Base-by-base conservation (phyloP, 92 coral and sea anemone species). In the Parazoanthus darwini region DNA sequence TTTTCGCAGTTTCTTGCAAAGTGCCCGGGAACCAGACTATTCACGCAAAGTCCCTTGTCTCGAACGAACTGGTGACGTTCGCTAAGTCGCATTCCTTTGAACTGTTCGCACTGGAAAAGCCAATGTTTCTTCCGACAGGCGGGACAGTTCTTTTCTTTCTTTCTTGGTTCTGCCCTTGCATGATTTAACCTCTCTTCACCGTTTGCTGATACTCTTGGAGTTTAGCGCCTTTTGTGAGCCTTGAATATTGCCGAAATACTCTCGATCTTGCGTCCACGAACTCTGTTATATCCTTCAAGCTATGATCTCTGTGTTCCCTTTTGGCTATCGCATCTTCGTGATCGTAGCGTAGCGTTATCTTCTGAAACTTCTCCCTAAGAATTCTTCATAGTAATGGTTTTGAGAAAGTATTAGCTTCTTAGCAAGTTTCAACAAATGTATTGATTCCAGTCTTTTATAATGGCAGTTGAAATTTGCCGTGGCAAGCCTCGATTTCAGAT, bases 1-100 rank as follows among this genome's bases (percentile, higher is more conserved):
- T 78, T 78, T 78, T 14, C 56, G 39, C 82, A 78, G 88, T 65
- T 39, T 16, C 72, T 89, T 93, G 78, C 91, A 5, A 74, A 81
- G 50, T 93, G 91, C 25, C 96, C 91, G 37, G 91, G 73, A 25
- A 70, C 73, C 38, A 93, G 66, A 77, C 96, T 91, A 42, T 93
- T 93, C 22, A 46, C 42, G 56, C 96, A 93, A 8, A 93, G 89
- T 16, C 63, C 71, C 77, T 93, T 91, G 25, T 74, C 84, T 51
- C 74, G 65, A 9, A 88, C 88, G 2, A 93, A 72, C 82, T 88
- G 66, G 20, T 48, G 75, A 23, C 92, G 88, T 37, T 93, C 92
- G 25, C 43, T 67, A 4, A 93, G 68, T 10, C n/a, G 9, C 77
- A 67, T 4, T 76, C 79, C 89, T 76, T 79, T 86, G 65, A 91